Base-by-base conservation (phyloP, 2,113 vertebrate species). In the Corythaeola cristata region DNA sequence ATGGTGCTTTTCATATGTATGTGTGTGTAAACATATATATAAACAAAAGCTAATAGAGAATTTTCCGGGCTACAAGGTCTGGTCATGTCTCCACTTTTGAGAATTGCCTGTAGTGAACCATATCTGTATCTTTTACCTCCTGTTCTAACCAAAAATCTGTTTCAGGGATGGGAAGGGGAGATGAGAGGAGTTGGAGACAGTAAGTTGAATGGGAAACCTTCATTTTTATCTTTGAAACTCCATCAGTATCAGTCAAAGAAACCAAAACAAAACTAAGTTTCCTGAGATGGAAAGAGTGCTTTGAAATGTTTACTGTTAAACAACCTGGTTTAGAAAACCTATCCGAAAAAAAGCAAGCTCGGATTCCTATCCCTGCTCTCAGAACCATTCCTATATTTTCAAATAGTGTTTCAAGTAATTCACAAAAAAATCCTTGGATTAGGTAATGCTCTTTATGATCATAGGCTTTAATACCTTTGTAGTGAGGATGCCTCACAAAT, bases 161-260 rank as follows among this genome's bases (percentile, higher is more conserved):
- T 69, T 17, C 6, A 35, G 5, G 4, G 3, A 2, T n/a, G 6
- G 3, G 3, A 14, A 62, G 27, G 7, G 41, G 1, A 53, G 0
- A 3, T 45, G 35, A n/a, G 32, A 50, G 5, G 32, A 45, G 2
- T 1, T 45, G 22, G 15, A 81, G 21, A 33, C 5, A 30, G 3
- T 37, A 63, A 63, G 2, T 50, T 66, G 27, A 88, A 78, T 45
- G 7, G 28, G 30, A 72, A 41, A 6, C 7, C n/a, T 93, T 83
- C 12, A 32, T 83, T 83, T 2, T 8, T 69, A 8, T 28, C 10
- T 72, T 53, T 53, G 15, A 93, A 82, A 32, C 7, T 75, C 27
- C 22, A 3, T 20, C 20, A 75, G 7, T 59, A 47, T 3, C 0
- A 1, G 15, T 23, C 7, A 71, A 47, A 88, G 33, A 45, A 56